Evolutionary conservation across 2,888 invertebrate species (phyloP), one percentile per base, ranked within the genome.

Genomic region (Megalurothrips usitatus): DNA sequence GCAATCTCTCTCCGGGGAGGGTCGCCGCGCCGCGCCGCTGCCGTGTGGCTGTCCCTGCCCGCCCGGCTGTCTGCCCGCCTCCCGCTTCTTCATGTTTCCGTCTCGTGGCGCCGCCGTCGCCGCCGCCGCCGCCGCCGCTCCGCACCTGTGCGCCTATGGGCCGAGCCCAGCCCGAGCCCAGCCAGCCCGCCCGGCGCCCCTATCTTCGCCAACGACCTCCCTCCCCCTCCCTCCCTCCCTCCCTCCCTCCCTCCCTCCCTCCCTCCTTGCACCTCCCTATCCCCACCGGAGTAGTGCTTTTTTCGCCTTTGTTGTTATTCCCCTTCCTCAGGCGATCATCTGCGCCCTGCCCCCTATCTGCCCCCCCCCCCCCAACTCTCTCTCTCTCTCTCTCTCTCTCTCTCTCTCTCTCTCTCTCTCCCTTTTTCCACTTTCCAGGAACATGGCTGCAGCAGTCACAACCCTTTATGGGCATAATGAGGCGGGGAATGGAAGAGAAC

Each of bases 401-500:
- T 11, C 68, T 26, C 23, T 11, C 68, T 49, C 34, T 43, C 6
- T 1, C 68, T 23, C 23, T 11, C 68, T 26, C 23, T 11, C 68
- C 9, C 68, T 9, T 10, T 75, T 12, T 58, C 11, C 9, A 23
- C 23, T 26, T 75, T 75, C 68, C 68, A 26, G 68, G 68, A 75
- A 75, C 26, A 26, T 12, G 68, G 68, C 68, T 23, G 68, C 68
- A 23, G 68, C n/a, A 58, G 58, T 58, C 58, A 19, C 58, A 58
- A 52, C 58, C 58, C 58, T 58, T 58, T 75, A 75, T 12, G 68
- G 68, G 68, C 68, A 75, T 75, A 75, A 75, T 23, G 68, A 75
- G 26, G 68, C 26, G 26, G 12, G n/a, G 11, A 68, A 11, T 68
- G 68, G n/a, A 23, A 23, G 68, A 26, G 68, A 26, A 58, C 58